Percentiles rank a stretch among this genome's conserved stretches.
These are phyloP conservation scores for Hippocampus barbouri DNA, from an alignment of 2,113 vertebrate genomes.

Conservation along the genomic window DNA sequence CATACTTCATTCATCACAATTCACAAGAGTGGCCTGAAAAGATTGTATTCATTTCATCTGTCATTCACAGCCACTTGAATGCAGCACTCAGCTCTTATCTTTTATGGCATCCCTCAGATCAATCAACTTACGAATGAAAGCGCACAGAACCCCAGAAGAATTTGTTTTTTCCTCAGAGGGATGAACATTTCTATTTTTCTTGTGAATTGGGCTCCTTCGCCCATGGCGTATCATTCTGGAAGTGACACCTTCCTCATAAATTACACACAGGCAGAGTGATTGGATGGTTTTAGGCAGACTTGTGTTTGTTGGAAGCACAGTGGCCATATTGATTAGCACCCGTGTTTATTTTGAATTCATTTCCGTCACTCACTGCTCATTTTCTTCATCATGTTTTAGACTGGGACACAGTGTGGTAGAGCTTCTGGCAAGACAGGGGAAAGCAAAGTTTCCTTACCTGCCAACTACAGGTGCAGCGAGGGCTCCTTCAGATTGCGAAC, in stretches of 20 bases:
- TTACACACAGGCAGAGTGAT: constrained; percentile 35
- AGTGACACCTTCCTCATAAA: constrained; percentile 60
- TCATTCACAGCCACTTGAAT: constrained; percentile 34
- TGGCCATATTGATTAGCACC: constrained; percentile 65
- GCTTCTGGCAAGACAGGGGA: constrained; percentile 15
- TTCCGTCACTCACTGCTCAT: constrained; percentile 63
- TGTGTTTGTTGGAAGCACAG: constrained; percentile 45
- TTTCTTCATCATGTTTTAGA: constrained; percentile 60
- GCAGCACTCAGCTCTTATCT: constrained; percentile 18
- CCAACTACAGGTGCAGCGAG: too few species aligned
- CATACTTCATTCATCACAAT: too few species aligned
- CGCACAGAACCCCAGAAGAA: constrained; percentile 7
- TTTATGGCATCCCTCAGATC: constrained; percentile 28
- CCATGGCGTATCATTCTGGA: constrained; percentile 46
- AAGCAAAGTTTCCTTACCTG: too few species aligned
- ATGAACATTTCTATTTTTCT: constrained; percentile 48
- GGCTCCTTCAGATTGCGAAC: too few species aligned
- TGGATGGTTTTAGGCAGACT: constrained; percentile 37
- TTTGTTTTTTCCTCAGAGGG: constrained; percentile 22
- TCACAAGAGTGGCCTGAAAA: neutral
- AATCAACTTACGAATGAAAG: constrained; percentile 29
- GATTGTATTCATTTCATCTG: constrained; percentile 29
- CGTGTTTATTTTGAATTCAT: constrained; percentile 68
- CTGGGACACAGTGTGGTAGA: constrained; percentile 33
- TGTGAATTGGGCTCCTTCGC: constrained; percentile 40